Evolutionary conservation across 2,113 vertebrate genomes (phyloP).

Genomic region (Puffinus mauretanicus): DNA sequence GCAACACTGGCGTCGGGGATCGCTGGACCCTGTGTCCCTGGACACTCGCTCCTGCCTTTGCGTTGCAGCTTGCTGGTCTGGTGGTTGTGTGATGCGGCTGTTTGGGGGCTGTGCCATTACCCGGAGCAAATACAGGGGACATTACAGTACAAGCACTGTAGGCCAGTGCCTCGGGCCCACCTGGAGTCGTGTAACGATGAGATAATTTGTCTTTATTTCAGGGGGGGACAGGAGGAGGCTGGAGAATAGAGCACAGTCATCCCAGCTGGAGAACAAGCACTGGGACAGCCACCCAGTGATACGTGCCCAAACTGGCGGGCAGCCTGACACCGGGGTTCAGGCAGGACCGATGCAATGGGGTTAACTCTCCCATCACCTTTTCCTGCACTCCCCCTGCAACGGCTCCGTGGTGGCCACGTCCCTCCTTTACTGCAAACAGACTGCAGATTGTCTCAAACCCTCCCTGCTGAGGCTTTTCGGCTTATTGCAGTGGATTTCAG

Average conservation of each 20-base stretch:
- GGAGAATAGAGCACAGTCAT: neutral
- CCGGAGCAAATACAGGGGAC: neutral
- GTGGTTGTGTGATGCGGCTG: neutral
- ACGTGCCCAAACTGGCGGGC: fast-evolving
- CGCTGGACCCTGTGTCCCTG: neutral
- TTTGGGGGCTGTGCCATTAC: neutral
- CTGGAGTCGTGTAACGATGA: fast-evolving
- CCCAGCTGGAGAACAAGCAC: neutral
- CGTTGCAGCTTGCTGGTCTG: neutral
- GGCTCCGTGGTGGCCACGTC: neutral
- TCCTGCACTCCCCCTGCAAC: neutral
- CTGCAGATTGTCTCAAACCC: neutral
- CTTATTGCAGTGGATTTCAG: neutral
- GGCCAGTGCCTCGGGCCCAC: neutral
- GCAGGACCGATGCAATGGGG: neutral
- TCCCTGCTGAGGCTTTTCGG: neutral
- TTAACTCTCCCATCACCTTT: neutral
- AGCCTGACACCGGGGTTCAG: neutral
- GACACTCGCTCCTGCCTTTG: neutral
- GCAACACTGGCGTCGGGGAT: neutral
- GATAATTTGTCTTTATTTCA: neutral
- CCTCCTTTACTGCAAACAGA: neutral
- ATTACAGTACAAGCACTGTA: neutral
- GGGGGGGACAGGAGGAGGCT: neutral
- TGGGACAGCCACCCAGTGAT: neutral